These are phyloP conservation scores for Hyppa rectilinea DNA, from an alignment of 2,888 invertebrate genomes.

Conservation along the genomic window DNA sequence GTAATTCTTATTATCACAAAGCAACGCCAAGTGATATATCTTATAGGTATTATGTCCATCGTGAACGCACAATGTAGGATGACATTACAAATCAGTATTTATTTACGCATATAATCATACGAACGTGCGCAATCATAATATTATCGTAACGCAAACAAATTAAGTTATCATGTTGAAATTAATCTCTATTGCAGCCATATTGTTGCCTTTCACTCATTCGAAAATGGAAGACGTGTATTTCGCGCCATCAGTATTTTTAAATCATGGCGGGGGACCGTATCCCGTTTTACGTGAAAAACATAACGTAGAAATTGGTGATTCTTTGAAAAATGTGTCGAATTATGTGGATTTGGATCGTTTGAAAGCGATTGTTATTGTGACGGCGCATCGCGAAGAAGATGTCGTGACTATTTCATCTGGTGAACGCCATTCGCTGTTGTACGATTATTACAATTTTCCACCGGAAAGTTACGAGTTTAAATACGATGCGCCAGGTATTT, in stretches of 20 bases:
- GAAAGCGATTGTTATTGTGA: slow-evolving; percentile 73
- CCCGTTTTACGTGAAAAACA: slow-evolving; percentile 72
- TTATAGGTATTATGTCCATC: neutral
- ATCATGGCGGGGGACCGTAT: slow-evolving; percentile 76
- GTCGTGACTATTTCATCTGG: slow-evolving; percentile 73
- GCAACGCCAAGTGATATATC: slow-evolving; percentile 2
- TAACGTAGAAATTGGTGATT: slow-evolving; percentile 70
- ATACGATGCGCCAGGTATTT: slow-evolving; percentile 72
- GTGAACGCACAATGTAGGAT: slow-evolving; percentile 3
- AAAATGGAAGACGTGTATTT: slow-evolving; percentile 60
- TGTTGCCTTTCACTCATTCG: neutral
- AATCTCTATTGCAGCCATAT: neutral
- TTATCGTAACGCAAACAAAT: neutral
- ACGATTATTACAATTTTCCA: slow-evolving; percentile 76
- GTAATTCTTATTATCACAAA: too few relatives aligned
- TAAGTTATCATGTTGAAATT: slow-evolving; percentile 39
- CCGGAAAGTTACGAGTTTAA: slow-evolving; percentile 74
- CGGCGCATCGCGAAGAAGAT: slow-evolving; percentile 76
- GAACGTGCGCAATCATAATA: slow-evolving; percentile 5
- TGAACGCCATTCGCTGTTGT: slow-evolving; percentile 69
- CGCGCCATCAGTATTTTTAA: slow-evolving; percentile 76
- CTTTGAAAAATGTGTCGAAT: slow-evolving; percentile 68
- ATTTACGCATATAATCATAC: slow-evolving; percentile 12
- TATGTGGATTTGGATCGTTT: slow-evolving; percentile 68
- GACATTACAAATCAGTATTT: slow-evolving; percentile 23